Percentiles rank a stretch among this genome's conserved stretches.
Evolutionary conservation across 1,140 invertebrate species (phyloP).

Genomic region (Scaptomyza hsui): DNA sequence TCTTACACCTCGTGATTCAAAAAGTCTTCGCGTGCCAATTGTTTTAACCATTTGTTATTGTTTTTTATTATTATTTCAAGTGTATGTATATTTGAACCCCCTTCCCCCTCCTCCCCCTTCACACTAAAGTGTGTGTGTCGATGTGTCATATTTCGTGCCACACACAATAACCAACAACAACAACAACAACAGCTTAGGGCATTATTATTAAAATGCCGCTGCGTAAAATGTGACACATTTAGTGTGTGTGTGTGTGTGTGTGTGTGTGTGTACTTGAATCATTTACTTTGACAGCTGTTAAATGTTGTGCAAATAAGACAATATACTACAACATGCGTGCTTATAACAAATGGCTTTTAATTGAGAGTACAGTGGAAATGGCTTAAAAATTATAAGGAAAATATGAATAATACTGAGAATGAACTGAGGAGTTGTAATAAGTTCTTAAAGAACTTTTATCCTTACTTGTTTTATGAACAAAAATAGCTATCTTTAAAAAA

Average conservation of each 20-base stretch:
- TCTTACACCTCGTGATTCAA: neutral
- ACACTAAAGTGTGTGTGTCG: conserved; percentile 36
- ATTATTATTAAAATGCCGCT: conserved; percentile 32
- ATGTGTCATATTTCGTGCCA: conserved; percentile 24
- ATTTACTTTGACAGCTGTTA: conserved; percentile 41
- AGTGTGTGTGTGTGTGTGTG: conserved; percentile 18
- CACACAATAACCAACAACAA: neutral
- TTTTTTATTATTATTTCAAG: conserved; percentile 43
- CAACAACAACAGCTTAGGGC: conserved; percentile 18
- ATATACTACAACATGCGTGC: neutral
- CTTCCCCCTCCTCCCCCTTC: too few relatives aligned
- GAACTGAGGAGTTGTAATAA: too few relatives aligned
- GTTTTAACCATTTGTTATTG: conserved; percentile 18
- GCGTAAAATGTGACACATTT: conserved; percentile 44
- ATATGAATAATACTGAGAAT: too few relatives aligned
- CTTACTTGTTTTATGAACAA: too few relatives aligned
- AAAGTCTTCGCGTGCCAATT: conserved; percentile 19
- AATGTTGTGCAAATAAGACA: conserved; percentile 39
- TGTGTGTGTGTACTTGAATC: conserved; percentile 39
- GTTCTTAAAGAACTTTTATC: too few relatives aligned
- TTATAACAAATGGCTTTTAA: neutral
- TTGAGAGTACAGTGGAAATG: neutral
- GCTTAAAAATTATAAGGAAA: too few relatives aligned
- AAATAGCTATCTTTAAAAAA: too few relatives aligned
- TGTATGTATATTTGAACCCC: conserved; percentile 18